Conservation (phyloP, 2,113 vertebrate genomes). For the Nansenia antarctica region DNA sequence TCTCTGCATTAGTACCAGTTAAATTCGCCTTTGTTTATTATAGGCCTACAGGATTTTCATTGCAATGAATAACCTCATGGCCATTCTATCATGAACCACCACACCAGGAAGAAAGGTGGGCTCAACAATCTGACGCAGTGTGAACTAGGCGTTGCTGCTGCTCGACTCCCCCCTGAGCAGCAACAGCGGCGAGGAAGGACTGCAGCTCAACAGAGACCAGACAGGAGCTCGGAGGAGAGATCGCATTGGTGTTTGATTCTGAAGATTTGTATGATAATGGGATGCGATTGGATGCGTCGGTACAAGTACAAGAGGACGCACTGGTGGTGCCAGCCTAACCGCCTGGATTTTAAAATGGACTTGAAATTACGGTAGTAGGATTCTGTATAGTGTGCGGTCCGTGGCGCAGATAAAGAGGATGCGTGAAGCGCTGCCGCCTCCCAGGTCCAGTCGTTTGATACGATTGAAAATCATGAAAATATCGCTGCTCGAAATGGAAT, state of each 20-base stretch:
- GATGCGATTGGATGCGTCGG: constrained; percentile 24
- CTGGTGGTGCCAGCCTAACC: constrained; percentile 15
- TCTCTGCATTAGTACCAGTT: neutral
- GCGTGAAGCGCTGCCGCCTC: constrained; percentile 54
- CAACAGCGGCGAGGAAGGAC: no score
- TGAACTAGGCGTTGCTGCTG: constrained; percentile 37
- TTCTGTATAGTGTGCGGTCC: constrained; percentile 50
- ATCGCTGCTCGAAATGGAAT: constrained; percentile 19
- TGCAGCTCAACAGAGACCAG: constrained; percentile 20
- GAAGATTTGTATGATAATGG: constrained; percentile 11
- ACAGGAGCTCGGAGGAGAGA: constrained; percentile 7
- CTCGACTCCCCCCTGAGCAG: constrained; percentile 39
- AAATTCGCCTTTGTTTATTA: constrained; percentile 6
- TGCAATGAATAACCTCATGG: neutral
- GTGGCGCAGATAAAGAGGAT: constrained; percentile 68
- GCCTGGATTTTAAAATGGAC: constrained; percentile 18
- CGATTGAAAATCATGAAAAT: constrained; percentile 22
- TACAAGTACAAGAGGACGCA: constrained; percentile 9
- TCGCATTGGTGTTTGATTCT: neutral
- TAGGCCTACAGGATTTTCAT: neutral
- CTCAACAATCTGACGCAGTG: constrained; percentile 64
- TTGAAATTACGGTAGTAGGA: constrained; percentile 18
- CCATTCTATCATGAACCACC: neutral
- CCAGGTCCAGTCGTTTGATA: constrained; percentile 36
- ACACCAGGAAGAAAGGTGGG: constrained; percentile 47